Evolutionary conservation across 2,888 invertebrate genomes (phyloP), one percentile per base, ranked within the genome.

Genomic region (Lasioglossum leucozonium): DNA sequence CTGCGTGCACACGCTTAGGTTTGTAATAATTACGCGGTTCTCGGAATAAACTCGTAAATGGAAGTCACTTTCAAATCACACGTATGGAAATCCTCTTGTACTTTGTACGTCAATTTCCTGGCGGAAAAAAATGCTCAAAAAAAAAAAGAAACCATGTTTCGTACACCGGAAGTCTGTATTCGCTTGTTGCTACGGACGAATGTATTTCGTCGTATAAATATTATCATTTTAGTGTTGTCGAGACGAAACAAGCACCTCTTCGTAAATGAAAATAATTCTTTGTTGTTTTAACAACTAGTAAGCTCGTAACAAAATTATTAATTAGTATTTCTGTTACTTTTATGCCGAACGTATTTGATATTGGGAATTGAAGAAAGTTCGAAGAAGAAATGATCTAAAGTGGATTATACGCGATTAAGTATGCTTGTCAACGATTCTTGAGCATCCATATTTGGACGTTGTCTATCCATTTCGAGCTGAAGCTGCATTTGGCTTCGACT

Each of bases 1-100:
- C 26, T 40, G 67, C 37, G 26, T 67, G 37, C 8, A 67, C 67
- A 69, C n/a, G 11, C 51, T 13, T 44, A 30, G 44, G 76, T 47
- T 34, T 37, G 62, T 37, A 34, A 55, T 77, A 40, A 40, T 77
- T 77, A 47, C 69, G 51, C 13, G 26, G 51, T 71, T 77, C 77
- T 40, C 40, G 51, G 77, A 77, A 71, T 11, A 22, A 30, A n/a
- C 77, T 18, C 77, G 77, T 71, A 77, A 42, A 77, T 71, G 77
- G 77, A 77, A 77, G 69, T 69, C 40, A 77, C 77, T 77, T 77
- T 77, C 77, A 71, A 77, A 77, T 77, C 37, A 30, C 77, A 47
- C 47, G 55, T 77, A 71, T 55, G 77, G 77, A 37, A 34, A 37
- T 77, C 51, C 26, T 51, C 42, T 51, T 71, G 77, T 77, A 71